Conservation (phyloP, 2,888 invertebrate genomes). For the Cephus nigrinus region DNA sequence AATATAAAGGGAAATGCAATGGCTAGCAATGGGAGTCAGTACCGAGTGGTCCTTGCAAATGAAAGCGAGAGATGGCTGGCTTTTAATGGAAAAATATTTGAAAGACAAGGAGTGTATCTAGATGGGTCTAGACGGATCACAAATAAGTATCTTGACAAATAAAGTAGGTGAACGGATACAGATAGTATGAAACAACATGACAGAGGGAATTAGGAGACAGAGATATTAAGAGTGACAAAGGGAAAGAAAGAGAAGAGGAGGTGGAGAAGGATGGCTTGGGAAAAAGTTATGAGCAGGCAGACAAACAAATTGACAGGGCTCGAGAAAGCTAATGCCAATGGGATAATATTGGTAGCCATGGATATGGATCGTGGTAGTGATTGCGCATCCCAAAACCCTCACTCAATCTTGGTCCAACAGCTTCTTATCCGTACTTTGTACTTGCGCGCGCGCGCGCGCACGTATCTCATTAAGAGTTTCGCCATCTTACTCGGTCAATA, state of each 20-base stretch:
- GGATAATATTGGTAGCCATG: background rate
- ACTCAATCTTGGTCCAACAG: conserved; percentile 22
- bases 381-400: background rate
- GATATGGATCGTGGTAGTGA: background rate
- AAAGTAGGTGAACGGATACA: conserved; percentile 25
- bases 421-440: background rate
- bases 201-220: background rate
- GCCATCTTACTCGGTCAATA: background rate
- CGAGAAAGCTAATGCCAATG: background rate
- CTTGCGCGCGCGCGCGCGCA: background rate
- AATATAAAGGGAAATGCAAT: conserved; percentile 63
- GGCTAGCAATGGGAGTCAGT: conserved; percentile 64
- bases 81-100: background rate
- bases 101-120: conserved; percentile 6
- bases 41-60: conserved; percentile 82
- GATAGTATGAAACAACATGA: conserved; percentile 20
- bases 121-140: conserved; percentile 5
- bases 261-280: background rate
- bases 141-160: background rate
- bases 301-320: too few species aligned
- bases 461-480: background rate
- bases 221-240: background rate
- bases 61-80: background rate
- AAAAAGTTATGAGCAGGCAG: background rate
- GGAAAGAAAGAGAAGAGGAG: background rate